These are phyloP conservation scores for Caenorhabditis remanei DNA, from an alignment of 1,140 invertebrate species.

Conservation along the genomic window DNA sequence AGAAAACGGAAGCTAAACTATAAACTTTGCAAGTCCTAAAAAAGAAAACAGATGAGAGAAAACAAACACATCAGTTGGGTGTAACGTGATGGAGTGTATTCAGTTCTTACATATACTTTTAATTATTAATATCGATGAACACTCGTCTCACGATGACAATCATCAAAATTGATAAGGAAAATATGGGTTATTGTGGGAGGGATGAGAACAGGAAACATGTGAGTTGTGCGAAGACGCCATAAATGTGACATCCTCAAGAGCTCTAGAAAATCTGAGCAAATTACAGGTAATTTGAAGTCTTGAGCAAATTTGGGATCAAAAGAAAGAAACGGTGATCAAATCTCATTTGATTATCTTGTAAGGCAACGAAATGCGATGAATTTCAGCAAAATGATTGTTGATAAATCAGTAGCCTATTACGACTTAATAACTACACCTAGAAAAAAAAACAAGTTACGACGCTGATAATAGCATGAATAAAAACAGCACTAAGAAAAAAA, in stretches of 20 bases:
- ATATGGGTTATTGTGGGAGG: neutral
- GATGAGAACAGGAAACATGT: slow-evolving; percentile 14
- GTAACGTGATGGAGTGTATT: slow-evolving; percentile 4
- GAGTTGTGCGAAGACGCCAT: neutral
- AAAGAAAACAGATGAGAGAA: slow-evolving; percentile 8
- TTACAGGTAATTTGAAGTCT: neutral
- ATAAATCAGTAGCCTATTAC: neutral
- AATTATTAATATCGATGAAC: slow-evolving; percentile 26
- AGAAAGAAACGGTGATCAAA: neutral
- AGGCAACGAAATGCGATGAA: neutral
- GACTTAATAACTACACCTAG: neutral
- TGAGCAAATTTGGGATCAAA: slow-evolving; percentile 25
- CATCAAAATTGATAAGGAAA: neutral
- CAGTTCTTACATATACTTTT: neutral
- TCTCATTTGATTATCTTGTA: neutral
- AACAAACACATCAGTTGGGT: slow-evolving; percentile 31
- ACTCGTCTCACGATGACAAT: slow-evolving; percentile 35
- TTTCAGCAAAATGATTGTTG: neutral
- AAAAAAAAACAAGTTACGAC: neutral
- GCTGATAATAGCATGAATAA: neutral
- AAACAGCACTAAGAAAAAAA: neutral
- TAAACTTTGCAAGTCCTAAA: slow-evolving; percentile 12
- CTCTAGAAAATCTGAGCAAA: neutral
- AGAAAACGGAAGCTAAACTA: slow-evolving; percentile 20
- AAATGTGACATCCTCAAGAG: neutral